Percentiles rank a stretch among this genome's conserved stretches.
These are phyloP conservation scores for Coleophora deauratella DNA, from an alignment of 2,888 invertebrate species.

Conservation along the genomic window DNA sequence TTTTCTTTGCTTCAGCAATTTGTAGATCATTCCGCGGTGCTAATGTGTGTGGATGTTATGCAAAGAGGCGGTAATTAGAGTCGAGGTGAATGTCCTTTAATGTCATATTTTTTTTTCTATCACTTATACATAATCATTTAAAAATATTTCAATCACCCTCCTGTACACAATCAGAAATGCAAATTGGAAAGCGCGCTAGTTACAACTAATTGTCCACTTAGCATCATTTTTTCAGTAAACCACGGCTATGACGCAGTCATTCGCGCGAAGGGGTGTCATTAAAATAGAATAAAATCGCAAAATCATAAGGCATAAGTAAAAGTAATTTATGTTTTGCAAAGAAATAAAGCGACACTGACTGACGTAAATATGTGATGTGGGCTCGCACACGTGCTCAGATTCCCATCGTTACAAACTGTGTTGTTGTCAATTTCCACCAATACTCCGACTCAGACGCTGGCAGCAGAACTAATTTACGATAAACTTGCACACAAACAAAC, in stretches of 20 bases:
- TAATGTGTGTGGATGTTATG: slow-evolving; percentile 67
- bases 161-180: too few species aligned
- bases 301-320: slow-evolving; percentile 36
- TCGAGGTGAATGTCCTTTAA: slow-evolving; percentile 53
- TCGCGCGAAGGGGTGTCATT: slow-evolving; percentile 29
- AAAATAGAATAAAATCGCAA: slow-evolving; percentile 27
- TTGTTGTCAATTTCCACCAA: slow-evolving; percentile 62
- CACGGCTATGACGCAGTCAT: slow-evolving; percentile 11
- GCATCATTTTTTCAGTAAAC: too few species aligned
- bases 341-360: slow-evolving; percentile 32
- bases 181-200: too few species aligned
- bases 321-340: slow-evolving; percentile 50
- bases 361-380: slow-evolving; percentile 53
- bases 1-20: slow-evolving; percentile 52
- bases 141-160: too few species aligned
- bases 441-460: slow-evolving; percentile 39
- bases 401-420: slow-evolving; percentile 57
- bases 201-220: too few species aligned
- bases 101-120: slow-evolving; percentile 45
- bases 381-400: slow-evolving; percentile 45
- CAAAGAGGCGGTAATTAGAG: slow-evolving; percentile 60
- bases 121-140: too few species aligned
- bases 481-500: slow-evolving; percentile 46
- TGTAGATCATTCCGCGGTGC: slow-evolving; percentile 61
- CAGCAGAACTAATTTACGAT: slow-evolving; percentile 67